These are phyloP conservation scores for Metopia argyrocephala DNA, from an alignment of 2,888 invertebrate genomes.

Conservation along the genomic window DNA sequence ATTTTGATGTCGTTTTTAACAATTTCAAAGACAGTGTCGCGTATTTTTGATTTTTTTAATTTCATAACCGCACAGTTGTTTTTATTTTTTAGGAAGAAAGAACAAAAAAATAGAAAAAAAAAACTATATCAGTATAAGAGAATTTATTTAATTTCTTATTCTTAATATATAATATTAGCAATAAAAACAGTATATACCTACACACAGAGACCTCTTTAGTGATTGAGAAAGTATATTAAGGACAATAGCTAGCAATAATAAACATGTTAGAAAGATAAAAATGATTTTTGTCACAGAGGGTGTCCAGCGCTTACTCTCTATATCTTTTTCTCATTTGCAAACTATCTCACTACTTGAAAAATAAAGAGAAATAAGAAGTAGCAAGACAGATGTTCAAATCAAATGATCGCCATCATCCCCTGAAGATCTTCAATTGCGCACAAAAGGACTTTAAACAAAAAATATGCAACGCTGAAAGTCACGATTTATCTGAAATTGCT, in stretches of 20 bases:
- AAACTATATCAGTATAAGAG: slow-evolving; percentile 41
- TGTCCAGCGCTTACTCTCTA: background rate
- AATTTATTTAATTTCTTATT: background rate
- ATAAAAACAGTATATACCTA: background rate
- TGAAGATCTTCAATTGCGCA: background rate
- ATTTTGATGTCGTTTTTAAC: slow-evolving; percentile 62
- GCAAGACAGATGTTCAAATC: slow-evolving; percentile 15
- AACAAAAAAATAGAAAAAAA: slow-evolving; percentile 56
- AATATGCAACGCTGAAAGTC: too few species aligned
- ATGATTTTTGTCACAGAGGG: background rate
- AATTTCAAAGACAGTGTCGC: slow-evolving; percentile 57
- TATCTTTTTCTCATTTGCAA: too few species aligned
- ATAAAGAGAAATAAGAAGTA: background rate
- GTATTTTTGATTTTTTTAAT: slow-evolving; percentile 11
- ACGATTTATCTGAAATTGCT: too few species aligned
- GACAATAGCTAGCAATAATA: background rate
- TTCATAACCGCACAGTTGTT: slow-evolving; percentile 29
- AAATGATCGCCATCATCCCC: slow-evolving; percentile 21
- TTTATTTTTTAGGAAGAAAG: slow-evolving; percentile 39
- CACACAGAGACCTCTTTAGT: background rate
- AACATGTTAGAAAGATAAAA: background rate
- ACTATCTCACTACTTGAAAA: background rate
- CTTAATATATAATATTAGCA: background rate
- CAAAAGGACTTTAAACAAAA: background rate
- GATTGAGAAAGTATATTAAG: background rate